These are phyloP conservation scores for Burhinus bistriatus DNA, from an alignment of 2,113 vertebrate species.

Conservation along the genomic window DNA sequence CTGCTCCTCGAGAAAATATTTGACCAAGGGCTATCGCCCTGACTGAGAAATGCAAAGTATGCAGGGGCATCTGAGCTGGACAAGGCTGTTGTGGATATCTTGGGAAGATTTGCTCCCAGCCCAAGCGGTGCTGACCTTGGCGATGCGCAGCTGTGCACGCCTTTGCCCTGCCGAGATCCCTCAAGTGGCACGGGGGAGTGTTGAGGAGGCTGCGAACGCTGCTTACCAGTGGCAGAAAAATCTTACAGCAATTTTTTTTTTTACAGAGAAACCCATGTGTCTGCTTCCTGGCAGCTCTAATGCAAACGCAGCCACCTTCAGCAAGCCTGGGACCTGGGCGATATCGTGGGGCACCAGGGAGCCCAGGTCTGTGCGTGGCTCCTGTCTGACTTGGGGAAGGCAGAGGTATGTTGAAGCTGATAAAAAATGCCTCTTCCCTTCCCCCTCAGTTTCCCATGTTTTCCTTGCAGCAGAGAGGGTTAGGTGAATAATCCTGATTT, in stretches of 20 bases:
- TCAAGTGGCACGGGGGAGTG: rapidly evolving
- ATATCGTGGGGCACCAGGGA: neutral
- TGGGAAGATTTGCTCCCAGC: neutral
- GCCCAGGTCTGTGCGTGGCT: rapidly evolving
- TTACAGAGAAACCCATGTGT: neutral
- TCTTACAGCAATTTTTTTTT: neutral
- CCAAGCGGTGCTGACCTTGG: rapidly evolving
- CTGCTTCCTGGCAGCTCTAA: neutral
- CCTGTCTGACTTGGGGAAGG: neutral
- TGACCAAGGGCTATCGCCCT: neutral
- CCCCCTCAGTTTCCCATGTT: neutral
- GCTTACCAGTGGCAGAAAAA: neutral
- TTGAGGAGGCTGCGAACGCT: rapidly evolving
- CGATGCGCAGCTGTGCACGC: rapidly evolving
- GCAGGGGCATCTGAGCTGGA: neutral
- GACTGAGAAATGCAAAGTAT: constrained; percentile 7
- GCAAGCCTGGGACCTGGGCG: neutral
- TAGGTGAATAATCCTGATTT: neutral
- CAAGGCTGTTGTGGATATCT: neutral
- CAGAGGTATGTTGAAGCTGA: neutral
- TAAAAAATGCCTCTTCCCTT: neutral
- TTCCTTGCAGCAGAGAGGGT: neutral
- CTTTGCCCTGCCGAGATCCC: neutral
- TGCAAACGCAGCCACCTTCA: rapidly evolving
- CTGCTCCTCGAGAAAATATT: neutral